These are phyloP conservation scores for Cheumatopsyche charites DNA, from an alignment of 1,140 invertebrate genomes.

Conservation along the genomic window DNA sequence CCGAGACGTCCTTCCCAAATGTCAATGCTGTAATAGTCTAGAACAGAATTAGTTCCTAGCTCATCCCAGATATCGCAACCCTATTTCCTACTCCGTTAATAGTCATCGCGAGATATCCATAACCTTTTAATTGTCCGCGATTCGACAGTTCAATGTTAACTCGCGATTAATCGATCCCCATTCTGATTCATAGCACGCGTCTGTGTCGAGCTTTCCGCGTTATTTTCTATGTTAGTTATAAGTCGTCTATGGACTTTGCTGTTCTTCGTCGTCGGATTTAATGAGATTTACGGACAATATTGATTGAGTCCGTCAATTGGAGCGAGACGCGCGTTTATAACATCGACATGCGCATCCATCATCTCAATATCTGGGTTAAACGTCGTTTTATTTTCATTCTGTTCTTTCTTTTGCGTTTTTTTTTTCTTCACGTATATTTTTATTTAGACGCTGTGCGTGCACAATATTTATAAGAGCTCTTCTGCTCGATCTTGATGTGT, in stretches of 20 bases:
- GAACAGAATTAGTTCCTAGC: slow-evolving; percentile 16
- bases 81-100: not conserved
- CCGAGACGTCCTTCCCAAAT: slow-evolving; percentile 5
- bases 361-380: slow-evolving; percentile 25
- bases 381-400: slow-evolving; percentile 1
- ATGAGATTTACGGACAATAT: slow-evolving; percentile 23
- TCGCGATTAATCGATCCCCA: no score
- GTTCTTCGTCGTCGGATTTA: not conserved
- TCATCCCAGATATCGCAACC: slow-evolving; percentile 9
- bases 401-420: no score
- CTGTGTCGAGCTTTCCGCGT: no score
- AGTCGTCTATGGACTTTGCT: not conserved
- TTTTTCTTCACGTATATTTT: no score
- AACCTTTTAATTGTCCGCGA: no score
- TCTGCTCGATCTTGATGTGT: no score
- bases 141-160: no score
- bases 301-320: slow-evolving; percentile 23
- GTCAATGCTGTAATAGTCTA: slow-evolving; percentile 25
- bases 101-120: not conserved
- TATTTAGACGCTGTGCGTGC: no score
- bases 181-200: no score
- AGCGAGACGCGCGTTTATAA: slow-evolving; percentile 22
- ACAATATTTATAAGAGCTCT: no score
- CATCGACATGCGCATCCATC: slow-evolving; percentile 26
- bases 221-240: not conserved